Conservation (phyloP, 2,113 vertebrate genomes). For the Cyprinodon tularosa region DNA sequence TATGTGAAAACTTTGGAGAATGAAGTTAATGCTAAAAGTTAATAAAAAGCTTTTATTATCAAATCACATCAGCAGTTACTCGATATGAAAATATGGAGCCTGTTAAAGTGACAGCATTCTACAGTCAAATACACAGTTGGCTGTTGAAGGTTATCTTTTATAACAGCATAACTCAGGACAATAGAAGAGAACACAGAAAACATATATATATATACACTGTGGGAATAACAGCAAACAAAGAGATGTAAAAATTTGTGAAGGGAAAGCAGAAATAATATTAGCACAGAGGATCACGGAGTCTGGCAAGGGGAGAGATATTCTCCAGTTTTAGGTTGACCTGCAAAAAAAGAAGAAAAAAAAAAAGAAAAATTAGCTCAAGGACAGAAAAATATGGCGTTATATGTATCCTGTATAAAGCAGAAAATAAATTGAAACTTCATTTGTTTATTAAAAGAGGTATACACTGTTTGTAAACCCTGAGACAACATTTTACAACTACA, state of each 20-base stretch:
- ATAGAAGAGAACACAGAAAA: slow-evolving; percentile 7
- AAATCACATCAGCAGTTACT: slow-evolving; percentile 1
- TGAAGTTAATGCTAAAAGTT: slow-evolving; percentile 1
- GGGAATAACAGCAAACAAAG: slow-evolving; percentile 52
- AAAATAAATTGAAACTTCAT: too few species aligned
- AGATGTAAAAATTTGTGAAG: slow-evolving; percentile 12
- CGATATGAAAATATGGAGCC: slow-evolving; percentile 1
- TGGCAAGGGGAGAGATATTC: slow-evolving; percentile 19
- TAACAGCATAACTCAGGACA: slow-evolving; percentile 19
- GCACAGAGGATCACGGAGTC: slow-evolving; percentile 67
- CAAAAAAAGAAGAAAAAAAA: slow-evolving; percentile 44
- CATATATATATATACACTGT: slow-evolving; percentile 41
- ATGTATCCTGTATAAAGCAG: not conserved
- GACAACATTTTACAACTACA: too few species aligned
- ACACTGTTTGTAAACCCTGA: too few species aligned
- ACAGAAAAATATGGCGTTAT: not conserved
- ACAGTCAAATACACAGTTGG: too few species aligned
- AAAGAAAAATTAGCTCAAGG: slow-evolving; percentile 22
- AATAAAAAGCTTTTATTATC: slow-evolving; percentile 2
- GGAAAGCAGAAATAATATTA: slow-evolving; percentile 8
- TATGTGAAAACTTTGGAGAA: slow-evolving; percentile 11
- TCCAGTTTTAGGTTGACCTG: slow-evolving; percentile 65
- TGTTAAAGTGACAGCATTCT: not conserved
- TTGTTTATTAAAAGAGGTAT: too few species aligned
- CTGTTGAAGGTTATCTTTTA: not conserved